A percentile compares a stretch with the other conserved stretches of the same genome.
Conservation (phyloP, 2,113 vertebrate species). For the Anas platyrhynchos region DNA sequence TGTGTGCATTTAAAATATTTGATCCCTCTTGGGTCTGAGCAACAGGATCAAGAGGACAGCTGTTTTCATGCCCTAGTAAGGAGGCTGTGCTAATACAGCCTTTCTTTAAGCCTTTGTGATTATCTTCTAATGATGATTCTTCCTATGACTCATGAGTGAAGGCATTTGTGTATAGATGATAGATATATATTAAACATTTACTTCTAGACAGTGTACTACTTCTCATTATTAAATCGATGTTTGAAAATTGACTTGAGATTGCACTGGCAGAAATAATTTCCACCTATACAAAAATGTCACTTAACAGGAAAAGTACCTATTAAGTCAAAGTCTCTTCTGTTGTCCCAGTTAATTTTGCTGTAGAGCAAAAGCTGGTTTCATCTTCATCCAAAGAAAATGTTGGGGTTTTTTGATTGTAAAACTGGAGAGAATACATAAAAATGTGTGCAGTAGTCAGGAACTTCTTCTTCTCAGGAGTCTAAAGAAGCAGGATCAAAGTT, state of each 20-base stretch:
- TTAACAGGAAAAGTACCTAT: slow-evolving; percentile 38
- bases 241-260: slow-evolving; percentile 3
- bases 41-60: neutral
- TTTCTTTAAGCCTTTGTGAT: neutral
- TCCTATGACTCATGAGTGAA: neutral
- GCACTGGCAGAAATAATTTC: slow-evolving; percentile 61
- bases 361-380: slow-evolving; percentile 5
- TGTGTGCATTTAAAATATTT: neutral
- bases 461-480: neutral
- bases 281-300: slow-evolving; percentile 41
- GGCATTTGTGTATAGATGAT: slow-evolving; percentile 11
- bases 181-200: slow-evolving; percentile 55
- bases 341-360: slow-evolving; percentile 16
- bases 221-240: slow-evolving; percentile 54
- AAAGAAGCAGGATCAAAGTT: neutral
- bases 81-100: neutral
- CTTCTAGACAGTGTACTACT: slow-evolving; percentile 27
- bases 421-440: slow-evolving; percentile 17
- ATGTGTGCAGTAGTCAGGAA: neutral
- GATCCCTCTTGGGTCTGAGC: neutral
- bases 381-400: slow-evolving; percentile 16
- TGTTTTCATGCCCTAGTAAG: neutral
- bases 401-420: neutral
- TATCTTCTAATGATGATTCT: neutral
- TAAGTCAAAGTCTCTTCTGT: slow-evolving; percentile 38